Base-by-base conservation (phyloP, 2,888 invertebrate genomes). In the Axea sp. region DNA sequence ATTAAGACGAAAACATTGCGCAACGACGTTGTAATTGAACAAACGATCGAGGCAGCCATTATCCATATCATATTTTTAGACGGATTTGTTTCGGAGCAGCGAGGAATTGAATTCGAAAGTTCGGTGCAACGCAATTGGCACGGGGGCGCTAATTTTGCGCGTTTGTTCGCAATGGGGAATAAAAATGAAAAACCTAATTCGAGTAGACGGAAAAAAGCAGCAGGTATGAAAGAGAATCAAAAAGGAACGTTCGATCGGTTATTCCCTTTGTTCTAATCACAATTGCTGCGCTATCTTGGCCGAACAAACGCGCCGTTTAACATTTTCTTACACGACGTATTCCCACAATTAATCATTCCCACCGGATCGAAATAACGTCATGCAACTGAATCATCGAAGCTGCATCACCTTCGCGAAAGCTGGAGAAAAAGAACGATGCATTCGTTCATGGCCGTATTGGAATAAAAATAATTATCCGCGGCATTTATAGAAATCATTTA, bases 321-420 rank as follows among this genome's bases (percentile, higher is more conserved):
- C 64, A 35, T 45, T 65, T 45, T 43, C 45, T 37, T 33, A 35
- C 64, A 14, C 35, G 53, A 53, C 35, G 53, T 45, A 43, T 65
- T 65, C 64, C 64, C 64, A 65, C 64, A 65, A 53, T 65, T 65
- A 65, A 65, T 65, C 53, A 53, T 53, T 53, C 53, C 64, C 45
- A 43, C 51, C 64, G n/a, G 15, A 3, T 12, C 33, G 33, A 11
- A 8, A 35, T 35, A 45, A 35, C 65, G 55, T 65, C 65, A 45
- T 65, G 53, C 64, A 64, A 64, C 64, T 62, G 51, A 62, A 62
- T 51, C 49, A 41, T 41, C 41, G 49, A 45, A 47, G 41, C 62
- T 24, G 64, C 64, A 31, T 43, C 49, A 62, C 49, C 64, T 43
- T 62, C 60, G 43, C 51, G 31, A 51, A 49, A 17, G 43, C 28